Base-by-base conservation (phyloP, 2,888 invertebrate species). In the Heliconius erato region DNA sequence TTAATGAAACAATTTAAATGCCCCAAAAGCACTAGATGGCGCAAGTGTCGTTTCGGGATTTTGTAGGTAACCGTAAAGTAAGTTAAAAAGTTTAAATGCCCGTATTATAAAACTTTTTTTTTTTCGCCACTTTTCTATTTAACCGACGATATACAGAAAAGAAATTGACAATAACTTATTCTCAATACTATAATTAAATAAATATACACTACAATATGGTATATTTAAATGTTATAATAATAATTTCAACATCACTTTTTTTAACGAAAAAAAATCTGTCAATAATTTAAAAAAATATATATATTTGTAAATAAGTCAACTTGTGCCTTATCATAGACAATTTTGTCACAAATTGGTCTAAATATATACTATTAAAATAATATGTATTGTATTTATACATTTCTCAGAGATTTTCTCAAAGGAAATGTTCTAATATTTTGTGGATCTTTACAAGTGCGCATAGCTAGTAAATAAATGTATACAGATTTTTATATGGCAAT, bases 301-400 rank as follows among this genome's bases (percentile, higher is more conserved):
- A 63, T 59, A 59, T 84, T 82, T 74, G 69, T 63, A 65, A 54
- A 81, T 81, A 83, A 84, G 69, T 80, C 59, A 83, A 67, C 80
- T 71, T 81, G 84, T 84, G 84, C 84, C 84, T 84, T 84, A 83
- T 68, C 82, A 83, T 68, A 35, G 77, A 78, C 77, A 69, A 44
- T 71, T 77, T 71, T 63, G 77, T 84, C 79, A 80, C 79, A 81
- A 84, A 79, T 79, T 71, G 65, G 74, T 69, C 40, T 72, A 67
- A 67, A 67, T 67, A 79, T 79, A 9, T 72, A 49, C 44, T 49
- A 72, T 72, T 40, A 71, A 44, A 40, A 71, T 44, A 44, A 26
- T 72, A 83, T 76, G 65, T 82, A 82, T 85, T 86, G 85, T 84
- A 84, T 86, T 85, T 84, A 86, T 83, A 85, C 83, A 80, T 84